Percentiles rank a stretch among this genome's conserved stretches.
These are phyloP conservation scores for Arvicanthis niloticus DNA, from an alignment of 2,113 vertebrate species.

Conservation along the genomic window DNA sequence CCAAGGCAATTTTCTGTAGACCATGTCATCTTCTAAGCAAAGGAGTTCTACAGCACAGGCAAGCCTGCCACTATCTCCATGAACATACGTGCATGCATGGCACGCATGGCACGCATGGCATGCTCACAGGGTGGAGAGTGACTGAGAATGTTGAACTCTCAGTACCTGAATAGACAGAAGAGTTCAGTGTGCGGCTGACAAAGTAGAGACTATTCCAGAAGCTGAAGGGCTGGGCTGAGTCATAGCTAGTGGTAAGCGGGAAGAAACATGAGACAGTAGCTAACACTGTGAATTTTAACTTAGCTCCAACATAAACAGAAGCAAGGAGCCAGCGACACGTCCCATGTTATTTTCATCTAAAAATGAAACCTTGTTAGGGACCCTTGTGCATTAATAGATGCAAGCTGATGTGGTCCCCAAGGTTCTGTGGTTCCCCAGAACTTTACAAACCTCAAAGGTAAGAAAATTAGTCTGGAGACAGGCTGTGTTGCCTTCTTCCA, in stretches of 20 bases:
- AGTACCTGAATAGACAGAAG: too few species aligned
- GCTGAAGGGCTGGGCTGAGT: not conserved
- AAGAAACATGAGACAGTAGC: too few species aligned
- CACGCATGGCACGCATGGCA: fast-evolving
- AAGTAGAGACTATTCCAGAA: not conserved
- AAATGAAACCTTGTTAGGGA: not conserved
- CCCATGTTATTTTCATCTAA: not conserved
- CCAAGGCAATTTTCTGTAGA: not conserved
- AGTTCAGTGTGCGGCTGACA: fast-evolving
- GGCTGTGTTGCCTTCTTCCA: too few species aligned
- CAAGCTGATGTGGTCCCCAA: not conserved
- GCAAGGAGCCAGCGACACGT: not conserved
- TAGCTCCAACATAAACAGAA: not conserved
- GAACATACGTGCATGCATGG: fast-evolving
- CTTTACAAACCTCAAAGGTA: fast-evolving
- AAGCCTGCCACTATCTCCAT: fast-evolving
- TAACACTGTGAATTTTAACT: not conserved
- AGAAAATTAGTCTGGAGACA: not conserved
- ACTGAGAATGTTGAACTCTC: not conserved
- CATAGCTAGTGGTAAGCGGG: not conserved
- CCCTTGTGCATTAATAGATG: not conserved
- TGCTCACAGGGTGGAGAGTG: not conserved
- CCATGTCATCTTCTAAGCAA: not conserved
- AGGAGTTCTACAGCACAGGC: not conserved
- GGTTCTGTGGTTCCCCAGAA: not conserved